These are phyloP conservation scores for Hemitrygon akajei DNA, from an alignment of 2,797 vertebrate genomes.

Conservation along the genomic window DNA sequence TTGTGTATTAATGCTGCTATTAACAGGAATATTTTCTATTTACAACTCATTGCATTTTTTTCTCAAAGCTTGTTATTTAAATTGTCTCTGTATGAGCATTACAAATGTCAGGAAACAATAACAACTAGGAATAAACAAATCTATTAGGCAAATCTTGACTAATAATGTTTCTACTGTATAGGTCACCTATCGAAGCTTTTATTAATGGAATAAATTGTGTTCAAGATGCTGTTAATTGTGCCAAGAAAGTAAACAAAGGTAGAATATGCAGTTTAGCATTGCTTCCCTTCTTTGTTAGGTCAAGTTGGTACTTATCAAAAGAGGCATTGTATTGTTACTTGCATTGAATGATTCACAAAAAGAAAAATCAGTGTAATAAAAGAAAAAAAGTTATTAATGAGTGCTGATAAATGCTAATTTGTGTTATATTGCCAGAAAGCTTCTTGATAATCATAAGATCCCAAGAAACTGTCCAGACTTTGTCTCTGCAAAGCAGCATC, in stretches of 20 bases:
- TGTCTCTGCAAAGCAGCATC: not conserved
- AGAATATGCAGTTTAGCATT: conserved; percentile 46
- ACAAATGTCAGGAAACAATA: not conserved
- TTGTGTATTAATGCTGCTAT: not conserved
- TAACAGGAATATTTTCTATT: not conserved
- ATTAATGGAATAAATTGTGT: conserved; percentile 43
- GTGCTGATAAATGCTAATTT: conserved; percentile 44
- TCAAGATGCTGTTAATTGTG: conserved; percentile 48
- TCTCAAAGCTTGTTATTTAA: not conserved
- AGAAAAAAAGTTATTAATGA: conserved; percentile 43
- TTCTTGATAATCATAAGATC: not conserved
- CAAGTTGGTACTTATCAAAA: conserved; percentile 45
- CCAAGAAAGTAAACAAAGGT: conserved; percentile 48
- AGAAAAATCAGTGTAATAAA: conserved; percentile 39
- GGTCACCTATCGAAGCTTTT: conserved; percentile 39
- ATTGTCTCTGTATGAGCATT: not conserved
- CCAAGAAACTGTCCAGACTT: not conserved
- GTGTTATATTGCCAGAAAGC: not conserved
- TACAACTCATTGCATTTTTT: not conserved
- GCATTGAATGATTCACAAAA: conserved; percentile 46
- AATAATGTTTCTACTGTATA: conserved; percentile 29
- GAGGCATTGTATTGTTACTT: conserved; percentile 42
- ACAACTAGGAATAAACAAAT: not conserved
- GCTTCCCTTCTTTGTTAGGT: conserved; percentile 50
- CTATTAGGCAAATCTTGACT: not conserved